Conservation (phyloP, 2,797 vertebrate species). For the Poeciliopsis gracilis region DNA sequence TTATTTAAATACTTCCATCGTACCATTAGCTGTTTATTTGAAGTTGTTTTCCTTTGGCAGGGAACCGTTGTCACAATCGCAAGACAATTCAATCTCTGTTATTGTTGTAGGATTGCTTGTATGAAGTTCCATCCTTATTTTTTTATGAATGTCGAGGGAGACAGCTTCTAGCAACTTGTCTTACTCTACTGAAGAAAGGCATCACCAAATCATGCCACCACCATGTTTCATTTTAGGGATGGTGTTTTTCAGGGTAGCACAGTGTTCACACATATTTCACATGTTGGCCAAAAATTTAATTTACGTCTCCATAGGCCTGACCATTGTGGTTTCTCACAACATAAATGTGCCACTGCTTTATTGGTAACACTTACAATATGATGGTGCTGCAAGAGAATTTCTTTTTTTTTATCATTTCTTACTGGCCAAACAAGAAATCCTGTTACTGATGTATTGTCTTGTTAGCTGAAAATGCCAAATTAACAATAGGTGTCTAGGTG, state of each 20-base stretch:
- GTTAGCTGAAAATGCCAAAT: conserved; percentile 23
- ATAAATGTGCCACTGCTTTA: neutral
- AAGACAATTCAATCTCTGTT: neutral
- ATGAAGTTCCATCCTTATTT: neutral
- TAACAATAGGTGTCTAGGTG: conserved; percentile 24
- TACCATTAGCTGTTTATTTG: neutral
- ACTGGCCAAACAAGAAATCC: neutral
- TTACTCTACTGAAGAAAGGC: neutral
- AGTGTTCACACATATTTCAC: neutral
- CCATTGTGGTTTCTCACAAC: neutral
- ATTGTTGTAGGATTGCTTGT: neutral
- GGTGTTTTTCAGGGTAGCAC: neutral
- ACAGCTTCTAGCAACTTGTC: neutral
- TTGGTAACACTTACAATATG: neutral
- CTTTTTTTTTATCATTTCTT: neutral
- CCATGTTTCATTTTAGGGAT: neutral
- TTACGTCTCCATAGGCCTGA: neutral
- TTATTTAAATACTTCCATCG: neutral
- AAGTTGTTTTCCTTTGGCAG: neutral
- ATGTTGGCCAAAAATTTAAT: neutral
- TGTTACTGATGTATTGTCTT: neutral
- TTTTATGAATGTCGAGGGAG: neutral
- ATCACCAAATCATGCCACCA: neutral
- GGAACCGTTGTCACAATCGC: neutral
- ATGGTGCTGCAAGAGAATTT: neutral